Percentiles rank a stretch among this genome's conserved stretches.
Evolutionary conservation across 2,797 vertebrate genomes (phyloP).

Genomic region (Chelonia mydas): DNA sequence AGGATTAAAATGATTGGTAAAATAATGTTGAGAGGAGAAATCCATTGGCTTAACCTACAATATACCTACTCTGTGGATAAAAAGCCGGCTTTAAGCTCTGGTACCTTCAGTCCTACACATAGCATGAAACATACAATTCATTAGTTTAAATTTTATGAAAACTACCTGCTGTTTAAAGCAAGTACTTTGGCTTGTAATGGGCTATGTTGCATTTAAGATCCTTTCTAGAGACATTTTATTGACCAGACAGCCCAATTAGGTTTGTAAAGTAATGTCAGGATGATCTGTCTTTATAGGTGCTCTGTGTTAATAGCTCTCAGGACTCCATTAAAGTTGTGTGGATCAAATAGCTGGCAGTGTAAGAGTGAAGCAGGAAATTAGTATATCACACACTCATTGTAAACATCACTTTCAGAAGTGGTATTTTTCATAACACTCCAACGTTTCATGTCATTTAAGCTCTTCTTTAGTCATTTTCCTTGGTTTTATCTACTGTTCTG

Average conservation of each 20-base stretch:
- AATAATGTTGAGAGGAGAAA: not conserved
- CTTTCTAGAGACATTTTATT: conserved; percentile 62
- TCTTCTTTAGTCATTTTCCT: conserved; percentile 39
- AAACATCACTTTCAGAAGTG: conserved; percentile 29
- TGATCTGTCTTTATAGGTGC: conserved; percentile 42
- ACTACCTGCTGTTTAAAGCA: conserved; percentile 36
- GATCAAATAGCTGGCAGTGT: not conserved
- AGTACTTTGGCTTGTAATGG: conserved; percentile 35
- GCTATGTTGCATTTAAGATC: conserved; percentile 48
- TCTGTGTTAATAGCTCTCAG: conserved; percentile 47
- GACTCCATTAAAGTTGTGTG: conserved; percentile 18
- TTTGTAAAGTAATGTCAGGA: conserved; percentile 52
- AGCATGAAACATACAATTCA: not conserved
- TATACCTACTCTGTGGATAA: not conserved
- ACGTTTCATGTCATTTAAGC: conserved; percentile 24
- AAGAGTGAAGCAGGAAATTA: not conserved
- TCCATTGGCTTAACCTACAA: not conserved
- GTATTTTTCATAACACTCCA: conserved; percentile 44
- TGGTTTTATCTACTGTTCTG: not conserved
- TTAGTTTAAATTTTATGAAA: conserved; percentile 65
- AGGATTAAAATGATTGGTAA: not conserved
- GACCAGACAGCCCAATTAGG: conserved; percentile 31
- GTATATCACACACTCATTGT: not conserved
- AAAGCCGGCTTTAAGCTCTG: conserved; percentile 12
- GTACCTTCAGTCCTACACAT: not conserved